These are phyloP conservation scores for Lithodes maja DNA, from an alignment of 2,888 invertebrate species.

Conservation along the genomic window DNA sequence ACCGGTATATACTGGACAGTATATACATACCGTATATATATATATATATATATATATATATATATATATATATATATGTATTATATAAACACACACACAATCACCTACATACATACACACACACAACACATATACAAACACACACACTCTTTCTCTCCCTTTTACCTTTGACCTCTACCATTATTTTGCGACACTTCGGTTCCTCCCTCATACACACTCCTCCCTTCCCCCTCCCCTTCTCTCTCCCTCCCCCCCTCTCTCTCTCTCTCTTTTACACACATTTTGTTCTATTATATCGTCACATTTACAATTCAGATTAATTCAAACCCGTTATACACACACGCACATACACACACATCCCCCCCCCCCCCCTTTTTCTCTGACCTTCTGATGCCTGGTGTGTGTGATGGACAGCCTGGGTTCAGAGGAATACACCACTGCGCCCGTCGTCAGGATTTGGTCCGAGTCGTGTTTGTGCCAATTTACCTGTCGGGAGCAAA, in stretches of 20 bases:
- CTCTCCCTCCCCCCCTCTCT: not conserved
- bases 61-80: too few species aligned
- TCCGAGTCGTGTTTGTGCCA: slow-evolving; percentile 38
- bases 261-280: not conserved
- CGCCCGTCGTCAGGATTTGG: slow-evolving; percentile 32
- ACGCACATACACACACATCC: not conserved
- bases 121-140: too few species aligned
- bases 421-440: slow-evolving; percentile 40
- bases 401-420: slow-evolving; percentile 23
- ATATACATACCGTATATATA: too few species aligned
- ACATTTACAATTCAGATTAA: too few species aligned
- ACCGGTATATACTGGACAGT: too few species aligned
- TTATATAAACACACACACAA: too few species aligned
- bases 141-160: not conserved
- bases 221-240: not conserved
- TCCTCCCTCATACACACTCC: not conserved
- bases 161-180: not conserved
- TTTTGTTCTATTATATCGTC: not conserved
- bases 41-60: too few species aligned
- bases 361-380: not conserved
- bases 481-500: slow-evolving; percentile 11
- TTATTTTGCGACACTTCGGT: not conserved
- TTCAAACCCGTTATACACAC: too few species aligned
- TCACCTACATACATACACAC: too few species aligned
- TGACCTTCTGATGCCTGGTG: slow-evolving; percentile 43